Base-by-base conservation (phyloP, 2,797 vertebrate species). In the Cryptoprocta ferox region DNA sequence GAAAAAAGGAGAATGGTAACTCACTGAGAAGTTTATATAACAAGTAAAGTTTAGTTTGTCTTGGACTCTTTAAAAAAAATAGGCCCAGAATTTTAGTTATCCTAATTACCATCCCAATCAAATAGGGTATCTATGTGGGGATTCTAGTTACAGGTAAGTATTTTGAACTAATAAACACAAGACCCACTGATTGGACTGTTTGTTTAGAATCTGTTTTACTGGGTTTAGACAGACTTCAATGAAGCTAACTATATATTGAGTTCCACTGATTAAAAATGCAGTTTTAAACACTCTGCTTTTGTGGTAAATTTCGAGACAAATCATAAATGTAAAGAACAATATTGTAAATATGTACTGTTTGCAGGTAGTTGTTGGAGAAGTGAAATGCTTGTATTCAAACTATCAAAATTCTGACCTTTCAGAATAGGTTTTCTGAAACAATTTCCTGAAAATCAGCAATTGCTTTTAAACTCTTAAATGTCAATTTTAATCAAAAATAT, bases 221-320 rank as follows among this genome's bases (percentile, higher is more conserved):
- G 94, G 95, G 97, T 97, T 98, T 96, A 97, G 84, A 98, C 92
- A 97, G 91, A 98, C 96, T 97, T 98, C 97, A 98, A 97, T 2
- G 98, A 97, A 98, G 95, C 94, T 98, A 98, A 85, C 95, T 80
- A 97, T 70, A 53, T 96, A 93, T 87, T 98, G 96, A 97, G 96
- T 97, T 98, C 96, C 98, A 98, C 95, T 99, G 98, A 99, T 98
- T 98, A 98, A 98, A 97, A 98, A 92, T 66, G 96, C 96, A 96
- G 95, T 98, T 98, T 98, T 98, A 98, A 98, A 98, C 98, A 98
- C 93, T 97, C 87, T 94, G 96, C 88, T 91, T 97, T 97, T 98
- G 96, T 96, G 97, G 95, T 96, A 98, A 98, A 97, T 95, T 98
- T 98, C 93, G 95, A 97, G 86, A 95, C 91, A 83, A 85, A 95